Evolutionary conservation across 2,888 invertebrate species (phyloP), one percentile per base, ranked within the genome.

Genomic region (Corythucha ciliata): DNA sequence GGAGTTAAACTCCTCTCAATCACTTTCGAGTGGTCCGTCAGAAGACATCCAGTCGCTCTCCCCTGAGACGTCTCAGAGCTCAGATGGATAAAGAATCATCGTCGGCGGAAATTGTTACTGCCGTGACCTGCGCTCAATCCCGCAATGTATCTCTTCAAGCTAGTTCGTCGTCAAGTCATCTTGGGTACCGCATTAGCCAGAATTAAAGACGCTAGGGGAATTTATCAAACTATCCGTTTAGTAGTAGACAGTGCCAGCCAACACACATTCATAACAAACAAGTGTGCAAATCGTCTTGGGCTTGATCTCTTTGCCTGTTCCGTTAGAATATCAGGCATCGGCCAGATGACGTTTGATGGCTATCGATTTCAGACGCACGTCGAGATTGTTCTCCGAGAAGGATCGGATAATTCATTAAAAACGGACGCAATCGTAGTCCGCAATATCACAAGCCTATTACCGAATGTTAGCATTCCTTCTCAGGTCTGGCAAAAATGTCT

Each of bases 171-270:
- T 22, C 48, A 39, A 5, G 46, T 42, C 7, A 5, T 54, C 2
- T 24, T 54, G 14, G 54, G 45, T 8, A 45, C 54, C 8, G 36
- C 24, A 4, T 2, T 24, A n/a, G 50, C 33, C 3, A 21, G 34
- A n/a, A 50, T 51, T 12, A n/a, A 10, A n/a, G 39, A 51, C 25
- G 37, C 45, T 29, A 22, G 26, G 27, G 54, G 54, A 29, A 20
- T 7, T 8, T 54, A 29, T 32, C 18, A 22, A n/a, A 16, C 36
- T 3, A 18, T 51, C 8, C 12, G 53, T 10, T 12, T 42, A 18
- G 50, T 51, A 10, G 34, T 54, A 3, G 50, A 54, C 20, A 12
- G 33, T 21, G 49, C 33, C 14, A 44, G 44, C 20, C 45, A 54
- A 4, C 14, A 26, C 14, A 45, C 54, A 3, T 40, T 49, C 25